Percentiles rank a stretch among this genome's conserved stretches.
Conservation (phyloP, 2,797 vertebrate species). For the Pangasius mekongensis region DNA sequence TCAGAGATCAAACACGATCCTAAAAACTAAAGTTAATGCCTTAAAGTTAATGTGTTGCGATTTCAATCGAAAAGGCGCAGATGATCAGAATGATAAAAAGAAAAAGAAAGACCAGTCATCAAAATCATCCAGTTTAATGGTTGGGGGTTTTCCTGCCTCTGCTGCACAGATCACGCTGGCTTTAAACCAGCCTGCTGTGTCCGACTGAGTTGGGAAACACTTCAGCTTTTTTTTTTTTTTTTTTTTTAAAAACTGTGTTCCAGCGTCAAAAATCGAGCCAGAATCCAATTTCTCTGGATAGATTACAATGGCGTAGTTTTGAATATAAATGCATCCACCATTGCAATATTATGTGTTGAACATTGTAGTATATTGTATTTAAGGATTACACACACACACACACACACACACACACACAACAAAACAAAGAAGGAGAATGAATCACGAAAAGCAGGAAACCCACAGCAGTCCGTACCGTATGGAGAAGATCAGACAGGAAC, state of each 20-base stretch:
- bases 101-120: too few relatives aligned
- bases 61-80: background rate
- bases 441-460: background rate
- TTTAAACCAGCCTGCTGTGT: background rate
- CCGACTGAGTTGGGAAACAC: background rate
- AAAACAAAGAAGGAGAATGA: background rate
- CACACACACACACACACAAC: background rate
- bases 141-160: background rate
- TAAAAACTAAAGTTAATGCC: background rate
- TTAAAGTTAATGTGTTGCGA: background rate
- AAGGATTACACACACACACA: background rate
- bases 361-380: background rate
- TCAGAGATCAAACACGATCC: background rate
- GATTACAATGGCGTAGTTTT: background rate
- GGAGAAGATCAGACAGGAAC: background rate
- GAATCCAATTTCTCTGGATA: background rate
- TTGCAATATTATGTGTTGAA: background rate
- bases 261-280: background rate
- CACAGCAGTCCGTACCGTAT: background rate
- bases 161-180: background rate
- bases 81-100: background rate
- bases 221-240: background rate
- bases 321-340: background rate
- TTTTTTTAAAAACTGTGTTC: background rate
- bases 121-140: background rate